Percentiles rank a stretch among this genome's conserved stretches.
phyloP scores from a whole-genome alignment of 2,888 invertebrate species.

The Crossocerus cetratus region DNA sequence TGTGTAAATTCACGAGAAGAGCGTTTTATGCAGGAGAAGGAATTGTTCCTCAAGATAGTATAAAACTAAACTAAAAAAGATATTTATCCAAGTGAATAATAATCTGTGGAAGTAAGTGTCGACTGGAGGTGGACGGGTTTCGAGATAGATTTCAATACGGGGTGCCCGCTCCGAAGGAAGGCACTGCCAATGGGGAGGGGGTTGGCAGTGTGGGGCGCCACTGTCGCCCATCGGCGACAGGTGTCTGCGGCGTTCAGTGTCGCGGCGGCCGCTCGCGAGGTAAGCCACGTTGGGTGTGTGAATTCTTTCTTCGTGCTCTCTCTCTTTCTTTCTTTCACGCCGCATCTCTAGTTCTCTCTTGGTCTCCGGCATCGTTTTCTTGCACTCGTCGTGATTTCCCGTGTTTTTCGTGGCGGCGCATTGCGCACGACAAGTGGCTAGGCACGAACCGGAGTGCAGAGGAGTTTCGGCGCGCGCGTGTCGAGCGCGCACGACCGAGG shows the following conservation, averaged over 20 bases:
- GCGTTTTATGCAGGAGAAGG: too few relatives aligned
- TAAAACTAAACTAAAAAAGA: too few relatives aligned
- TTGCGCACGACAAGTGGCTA: conserved; percentile 23
- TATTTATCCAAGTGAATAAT: neutral
- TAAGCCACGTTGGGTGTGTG: conserved; percentile 64
- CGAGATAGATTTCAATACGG: conserved; percentile 4
- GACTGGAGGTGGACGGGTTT: neutral
- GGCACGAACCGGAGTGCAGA: conserved; percentile 22
- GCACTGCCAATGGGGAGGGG: conserved; percentile 35
- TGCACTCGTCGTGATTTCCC: conserved; percentile 5
- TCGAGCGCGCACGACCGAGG: conserved; percentile 41
- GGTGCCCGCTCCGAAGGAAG: conserved; percentile 15
- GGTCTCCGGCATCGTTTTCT: neutral
- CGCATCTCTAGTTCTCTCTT: neutral
- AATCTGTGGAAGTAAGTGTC: neutral
- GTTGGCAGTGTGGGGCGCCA: conserved; percentile 62
- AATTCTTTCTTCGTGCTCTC: conserved; percentile 31
- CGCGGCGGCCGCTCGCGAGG: conserved; percentile 76
- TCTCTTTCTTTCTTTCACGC: conserved; percentile 13
- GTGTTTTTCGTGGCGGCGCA: neutral
- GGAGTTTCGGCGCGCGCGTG: conserved; percentile 52
- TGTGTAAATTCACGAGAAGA: too few relatives aligned
- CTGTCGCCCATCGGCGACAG: conserved; percentile 71
- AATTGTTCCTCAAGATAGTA: too few relatives aligned
- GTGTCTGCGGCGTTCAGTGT: conserved; percentile 75